Base-by-base conservation (phyloP, 2,888 invertebrate species). In the Anoplius nigerrimus region DNA sequence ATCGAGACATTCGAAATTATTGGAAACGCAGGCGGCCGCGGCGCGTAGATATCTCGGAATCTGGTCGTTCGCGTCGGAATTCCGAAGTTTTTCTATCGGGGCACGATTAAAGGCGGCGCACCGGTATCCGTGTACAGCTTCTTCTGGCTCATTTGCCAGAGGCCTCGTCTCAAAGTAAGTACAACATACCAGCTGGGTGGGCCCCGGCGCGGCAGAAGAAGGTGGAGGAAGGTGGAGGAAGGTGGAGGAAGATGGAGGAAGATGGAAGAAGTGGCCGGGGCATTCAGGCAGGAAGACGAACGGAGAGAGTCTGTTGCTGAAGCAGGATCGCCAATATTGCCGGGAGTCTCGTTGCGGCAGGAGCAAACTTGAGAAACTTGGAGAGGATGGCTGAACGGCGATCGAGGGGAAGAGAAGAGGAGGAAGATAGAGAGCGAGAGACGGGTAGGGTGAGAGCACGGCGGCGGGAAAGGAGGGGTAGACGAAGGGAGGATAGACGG, bases 141-240 rank as follows among this genome's bases (percentile, higher is more conserved):
- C 53, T 71, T 71, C 57, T 67, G 55, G 51, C 59, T 73, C 74
- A 73, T 73, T 74, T 74, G 62, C 64, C 69, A 62, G 58, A 64
- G 73, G 65, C 64, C 68, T 58, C 66, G 55, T 70, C 64, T 62
- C 58, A 66, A 58, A 71, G 67, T 48, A 62, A 61, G 67, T 71
- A 74, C 60, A 56, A 62, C 59, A 59, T 56, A 60, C 70, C 55
- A 48, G 43, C 62, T 74, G 74, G 70, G 74, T 74, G 70, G 67
- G 52, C 74, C 63, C 48, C 24, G 57, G 57, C 43, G 34, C 46
- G 2, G 34, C 11, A 34, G 34, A 34, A 34, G 34, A 34, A 34
- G 27, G 6, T 27, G 27, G 27, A 27, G 6, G 27, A 27, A 27
- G 34, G 1, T 5, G 34, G 34, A 34, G 34, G 34, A 34, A 34